Evolutionary conservation across 2,797 vertebrate genomes (phyloP).

Genomic region (Pipistrellus nathusii): DNA sequence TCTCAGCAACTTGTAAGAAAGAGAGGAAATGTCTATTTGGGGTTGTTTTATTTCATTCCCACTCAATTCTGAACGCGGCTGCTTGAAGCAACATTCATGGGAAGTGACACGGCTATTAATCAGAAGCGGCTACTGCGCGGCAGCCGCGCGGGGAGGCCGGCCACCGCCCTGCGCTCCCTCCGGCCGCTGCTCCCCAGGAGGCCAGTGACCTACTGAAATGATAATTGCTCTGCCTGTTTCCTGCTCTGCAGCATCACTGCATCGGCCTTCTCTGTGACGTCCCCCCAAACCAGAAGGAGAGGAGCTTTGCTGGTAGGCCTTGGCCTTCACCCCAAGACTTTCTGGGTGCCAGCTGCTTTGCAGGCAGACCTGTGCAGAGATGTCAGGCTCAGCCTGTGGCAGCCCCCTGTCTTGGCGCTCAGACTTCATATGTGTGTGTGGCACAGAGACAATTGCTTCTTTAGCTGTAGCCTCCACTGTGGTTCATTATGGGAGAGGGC

Average conservation of each 20-base stretch:
- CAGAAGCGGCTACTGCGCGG: slow-evolving; percentile 59
- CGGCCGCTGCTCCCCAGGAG: slow-evolving; percentile 77
- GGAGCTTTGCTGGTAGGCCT: not conserved
- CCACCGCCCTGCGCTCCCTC: slow-evolving; percentile 58
- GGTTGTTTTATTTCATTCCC: slow-evolving; percentile 79
- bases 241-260: slow-evolving; percentile 60
- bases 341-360: not conserved
- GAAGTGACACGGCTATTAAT: slow-evolving; percentile 80
- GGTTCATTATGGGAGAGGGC: not conserved
- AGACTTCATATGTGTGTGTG: not conserved
- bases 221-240: slow-evolving; percentile 79
- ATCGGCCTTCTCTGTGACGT: slow-evolving; percentile 59
- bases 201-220: slow-evolving; percentile 81
- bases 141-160: slow-evolving; percentile 20
- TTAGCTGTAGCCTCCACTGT: not conserved
- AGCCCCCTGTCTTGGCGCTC: not conserved
- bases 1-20: slow-evolving; percentile 52
- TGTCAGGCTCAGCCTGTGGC: no score
- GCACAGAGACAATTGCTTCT: not conserved
- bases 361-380: not conserved
- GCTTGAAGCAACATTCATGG: slow-evolving; percentile 73
- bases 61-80: slow-evolving; percentile 64
- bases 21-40: slow-evolving; percentile 76
- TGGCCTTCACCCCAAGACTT: not conserved
- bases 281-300: slow-evolving; percentile 6